Evolutionary conservation across 2,888 invertebrate genomes (phyloP), one percentile per base, ranked within the genome.

Genomic region (Furcula furcula): DNA sequence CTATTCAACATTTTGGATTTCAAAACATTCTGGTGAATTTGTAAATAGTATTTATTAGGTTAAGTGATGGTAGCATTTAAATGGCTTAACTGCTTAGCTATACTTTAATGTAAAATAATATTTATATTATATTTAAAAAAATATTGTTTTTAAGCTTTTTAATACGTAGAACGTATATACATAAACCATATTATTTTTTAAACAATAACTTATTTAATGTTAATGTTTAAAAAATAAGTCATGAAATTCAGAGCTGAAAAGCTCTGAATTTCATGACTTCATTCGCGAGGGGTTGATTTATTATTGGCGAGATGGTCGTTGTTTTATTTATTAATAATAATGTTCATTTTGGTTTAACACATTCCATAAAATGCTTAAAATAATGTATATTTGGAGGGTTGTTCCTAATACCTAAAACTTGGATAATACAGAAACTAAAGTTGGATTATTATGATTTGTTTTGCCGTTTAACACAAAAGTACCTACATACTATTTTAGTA

Each of bases 11-110:
- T 40, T 30, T 32, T 36, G 40, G 46, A 47, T 36, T 50, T 46
- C 46, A 52, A 55, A 65, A 72, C 76, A 76, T 86, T 88, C 85
- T 86, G 86, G 88, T 84, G 84, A 81, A 78, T 52, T 76, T 88
- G 88, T 88, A 87, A 73, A 88, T 88, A 88, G 78, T 86, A 87
- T 86, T 87, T 86, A 85, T 85, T 87, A 87, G 85, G 62, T 58
- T 85, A 78, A 85, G 81, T 76, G 70, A 83, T 65, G 71, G 65
- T 86, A 87, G 86, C 77, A 79, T 82, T 81, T 81, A 77, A 71
- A 81, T 63, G 65, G 78, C 82, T 78, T 85, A 78, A 77, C 67
- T 76, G 84, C 86, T 83, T 85, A 82, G 68, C 71, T 73, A 75
- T 76, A 74, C 77, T 76, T 68, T 83, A 84, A 79, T 87, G 88